Evolutionary conservation across 2,888 invertebrate species (phyloP), one percentile per base, ranked within the genome.

Genomic region (Clanis bilineata): DNA sequence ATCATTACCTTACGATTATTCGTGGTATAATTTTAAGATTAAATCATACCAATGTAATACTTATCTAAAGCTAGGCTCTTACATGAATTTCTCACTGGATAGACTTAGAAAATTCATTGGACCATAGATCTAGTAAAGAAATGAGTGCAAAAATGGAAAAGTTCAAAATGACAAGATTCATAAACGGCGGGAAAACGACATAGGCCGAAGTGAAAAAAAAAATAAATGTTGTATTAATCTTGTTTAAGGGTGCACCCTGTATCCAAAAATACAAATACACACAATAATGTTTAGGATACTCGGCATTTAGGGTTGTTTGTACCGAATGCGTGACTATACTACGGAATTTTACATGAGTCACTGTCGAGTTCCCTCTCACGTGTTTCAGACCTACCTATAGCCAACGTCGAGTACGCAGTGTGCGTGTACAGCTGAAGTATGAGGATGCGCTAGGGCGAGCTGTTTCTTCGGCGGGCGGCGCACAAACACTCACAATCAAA

Each of bases 401-500:
- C 79, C 78, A 80, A 75, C 68, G 73, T 69, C 61, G 71, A 67
- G 78, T 72, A 25, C 3, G 25, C 6, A 74, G 85, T 76, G 79
- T 80, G 82, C 86, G 85, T 83, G 80, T 79, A 80, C 84, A 79
- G 82, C 83, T 83, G 85, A 77, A 82, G 84, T 73, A 72, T 71
- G 73, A 76, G 85, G 81, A 77, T 77, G 85, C 77, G 80, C 80
- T 76, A 77, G 81, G 82, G 83, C 82, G 82, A 79, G 76, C 77
- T 72, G 77, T 74, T 67, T 73, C 77, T 73, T 73, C 79, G 79
- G 75, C 73, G 79, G 83, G 78, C 83, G 82, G 82, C 79, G 83
- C 90, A 90, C 90, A 79, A 85, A 85, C 91, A 91, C 91, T 90
- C 90, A 90, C 90, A 85, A 83, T 86, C 86, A 88, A 88, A 88